These are phyloP conservation scores for Turnix velox DNA, from an alignment of 2,113 vertebrate species.

Conservation along the genomic window DNA sequence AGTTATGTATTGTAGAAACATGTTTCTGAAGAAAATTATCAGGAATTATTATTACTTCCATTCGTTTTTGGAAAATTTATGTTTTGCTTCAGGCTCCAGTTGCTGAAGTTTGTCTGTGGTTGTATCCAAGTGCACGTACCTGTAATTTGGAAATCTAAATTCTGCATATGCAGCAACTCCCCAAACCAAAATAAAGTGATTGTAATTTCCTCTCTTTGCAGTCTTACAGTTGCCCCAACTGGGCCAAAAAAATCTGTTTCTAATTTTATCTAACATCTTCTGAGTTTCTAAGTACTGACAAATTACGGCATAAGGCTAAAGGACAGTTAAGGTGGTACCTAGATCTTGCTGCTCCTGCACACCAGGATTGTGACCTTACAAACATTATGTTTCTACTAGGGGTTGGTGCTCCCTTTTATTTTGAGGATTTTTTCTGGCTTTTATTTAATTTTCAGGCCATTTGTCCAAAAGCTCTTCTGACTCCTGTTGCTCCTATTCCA, in stretches of 20 bases:
- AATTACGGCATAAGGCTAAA: too few species aligned
- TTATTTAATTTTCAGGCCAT: not conserved
- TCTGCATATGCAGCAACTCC: not conserved
- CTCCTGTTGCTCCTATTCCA: not conserved
- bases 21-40: not conserved
- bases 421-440: not conserved
- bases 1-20: not conserved
- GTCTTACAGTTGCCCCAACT: not conserved
- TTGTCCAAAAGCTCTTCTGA: not conserved
- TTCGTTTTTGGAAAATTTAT: not conserved
- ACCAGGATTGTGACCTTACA: not conserved
- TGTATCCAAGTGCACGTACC: fast-evolving
- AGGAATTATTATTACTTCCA: not conserved
- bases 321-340: too few species aligned
- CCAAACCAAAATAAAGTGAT: not conserved
- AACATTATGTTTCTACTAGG: not conserved
- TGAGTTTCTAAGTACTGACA: not conserved
- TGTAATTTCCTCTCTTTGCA: not conserved
- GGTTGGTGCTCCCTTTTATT: not conserved
- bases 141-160: not conserved
- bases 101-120: not conserved
- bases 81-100: not conserved
- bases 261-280: not conserved
- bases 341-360: not conserved
- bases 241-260: not conserved